Base-by-base conservation (phyloP, 2,113 vertebrate genomes). In the Halcyon senegalensis region DNA sequence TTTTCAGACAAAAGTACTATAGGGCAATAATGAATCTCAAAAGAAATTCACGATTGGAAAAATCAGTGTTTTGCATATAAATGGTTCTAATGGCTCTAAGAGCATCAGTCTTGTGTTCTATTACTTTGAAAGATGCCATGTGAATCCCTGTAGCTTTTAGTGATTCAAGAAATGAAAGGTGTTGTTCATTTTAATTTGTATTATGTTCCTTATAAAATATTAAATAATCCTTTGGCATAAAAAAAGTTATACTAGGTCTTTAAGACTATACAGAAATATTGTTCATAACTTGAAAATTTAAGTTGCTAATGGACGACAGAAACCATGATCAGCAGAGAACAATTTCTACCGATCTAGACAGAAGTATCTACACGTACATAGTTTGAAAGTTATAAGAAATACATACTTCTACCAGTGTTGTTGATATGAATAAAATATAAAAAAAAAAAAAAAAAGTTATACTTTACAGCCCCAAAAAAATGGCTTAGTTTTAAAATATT, bases 31-130 rank as follows among this genome's bases (percentile, higher is more conserved):
- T 92, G 83, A 96, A 81, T 92, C 74, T 90, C 80, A 91, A 43
- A 96, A 96, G 81, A 90, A 97, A 91, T 91, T 92, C 4, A 84
- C 30, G 30, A 87, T 91, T 31, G 67, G 89, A 91, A 96, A 87
- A 92, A 89, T 37, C 44, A 56, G 43, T 84, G 41, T 73, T 97
- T 95, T 94, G 87, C 92, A 92, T 93, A 62, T 92, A 92, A 92
- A 84, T 89, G 91, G 92, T 94, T 96, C 86, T 91, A 73, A 91
- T 89, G 89, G 74, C 92, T n/a, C 89, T 82, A 13, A 55, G 44
- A 93, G 48, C 48, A 69, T 87, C 64, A 91, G 53, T 89, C 77
- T 87, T 79, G 39, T 69, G 41, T 37, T 92, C 41, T 62, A 4
- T 76, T 92, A 66, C 62, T 93, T 93, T 80, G 67, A 94, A 96